Evolutionary conservation across 2,797 vertebrate species (phyloP).

Genomic region (Microctenopoma stevenorrisi): DNA sequence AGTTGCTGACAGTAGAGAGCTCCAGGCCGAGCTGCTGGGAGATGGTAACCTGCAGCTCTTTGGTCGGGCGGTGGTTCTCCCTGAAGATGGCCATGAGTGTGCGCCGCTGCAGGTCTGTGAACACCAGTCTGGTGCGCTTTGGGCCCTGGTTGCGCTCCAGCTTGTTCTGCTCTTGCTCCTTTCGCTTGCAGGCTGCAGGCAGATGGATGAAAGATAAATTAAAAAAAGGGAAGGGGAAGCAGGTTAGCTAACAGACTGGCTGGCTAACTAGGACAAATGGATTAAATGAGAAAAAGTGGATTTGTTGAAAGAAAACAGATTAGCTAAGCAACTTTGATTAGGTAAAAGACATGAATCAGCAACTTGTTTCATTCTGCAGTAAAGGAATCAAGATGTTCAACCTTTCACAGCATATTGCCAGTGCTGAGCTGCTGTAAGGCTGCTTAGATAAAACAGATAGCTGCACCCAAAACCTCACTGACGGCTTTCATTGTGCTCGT

Average conservation of each 20-base stretch:
- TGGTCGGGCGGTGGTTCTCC: slow-evolving; percentile 89
- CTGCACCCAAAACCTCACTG: slow-evolving; percentile 22
- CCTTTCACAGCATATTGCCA: slow-evolving; percentile 62
- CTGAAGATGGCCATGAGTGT: slow-evolving; percentile 89
- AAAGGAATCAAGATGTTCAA: slow-evolving; percentile 72
- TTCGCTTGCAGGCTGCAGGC: slow-evolving; percentile 87
- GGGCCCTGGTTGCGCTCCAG: slow-evolving; percentile 89
- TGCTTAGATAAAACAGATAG: slow-evolving; percentile 30
- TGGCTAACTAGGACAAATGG: slow-evolving; percentile 81
- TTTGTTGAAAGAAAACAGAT: slow-evolving; percentile 82
- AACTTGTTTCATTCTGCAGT: slow-evolving; percentile 66
- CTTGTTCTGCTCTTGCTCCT: slow-evolving; percentile 89
- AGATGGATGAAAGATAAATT: slow-evolving; percentile 42
- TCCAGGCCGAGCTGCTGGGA: slow-evolving; percentile 90
- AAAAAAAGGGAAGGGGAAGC: slow-evolving; percentile 36
- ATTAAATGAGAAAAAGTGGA: slow-evolving; percentile 79
- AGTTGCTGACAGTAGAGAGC: slow-evolving; percentile 91
- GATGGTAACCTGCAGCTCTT: slow-evolving; percentile 90
- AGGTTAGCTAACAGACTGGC: slow-evolving; percentile 66
- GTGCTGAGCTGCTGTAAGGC: slow-evolving; percentile 51
- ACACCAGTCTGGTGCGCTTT: slow-evolving; percentile 88
- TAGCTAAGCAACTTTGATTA: slow-evolving; percentile 81
- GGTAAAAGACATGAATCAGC: slow-evolving; percentile 82
- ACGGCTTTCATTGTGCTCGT: slow-evolving; percentile 35
- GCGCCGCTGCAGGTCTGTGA: slow-evolving; percentile 90